Percentiles rank a stretch among this genome's conserved stretches.
Evolutionary conservation across 2,888 invertebrate species (phyloP).

Genomic region (Celastrina argiolus): DNA sequence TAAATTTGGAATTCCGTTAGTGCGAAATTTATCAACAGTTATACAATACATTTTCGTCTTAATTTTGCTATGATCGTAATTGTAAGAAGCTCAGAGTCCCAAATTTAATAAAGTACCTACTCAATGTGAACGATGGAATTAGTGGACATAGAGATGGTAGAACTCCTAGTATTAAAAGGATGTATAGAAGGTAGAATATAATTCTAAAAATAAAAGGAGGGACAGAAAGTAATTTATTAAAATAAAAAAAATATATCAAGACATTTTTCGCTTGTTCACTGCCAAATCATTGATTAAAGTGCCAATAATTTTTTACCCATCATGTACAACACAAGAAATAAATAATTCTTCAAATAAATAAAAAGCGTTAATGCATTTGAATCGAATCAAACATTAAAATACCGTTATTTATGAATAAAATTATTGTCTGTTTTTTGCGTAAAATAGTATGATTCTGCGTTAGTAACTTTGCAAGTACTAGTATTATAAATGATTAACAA

Average conservation of each 20-base stretch:
- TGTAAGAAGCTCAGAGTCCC: conserved; percentile 23
- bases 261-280: not conserved
- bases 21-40: not conserved
- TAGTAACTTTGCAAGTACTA: not conserved
- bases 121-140: not conserved
- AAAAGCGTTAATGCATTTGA: not conserved
- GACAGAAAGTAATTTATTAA: not conserved
- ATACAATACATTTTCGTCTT: conserved; percentile 14
- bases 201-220: not conserved
- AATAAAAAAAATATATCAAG: not conserved
- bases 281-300: not conserved
- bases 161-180: conserved; percentile 7
- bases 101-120: conserved; percentile 21
- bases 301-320: not conserved
- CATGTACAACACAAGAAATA: not conserved
- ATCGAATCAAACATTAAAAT: not conserved
- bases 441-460: too few species aligned
- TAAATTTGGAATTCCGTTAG: not conserved
- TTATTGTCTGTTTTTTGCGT: not conserved
- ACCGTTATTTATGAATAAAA: not conserved
- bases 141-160: not conserved
- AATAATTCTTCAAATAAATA: not conserved
- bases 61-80: conserved; percentile 3
- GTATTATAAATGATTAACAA: not conserved
- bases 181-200: too few species aligned